Base-by-base conservation (phyloP, 2,888 invertebrate species). In the Bellardia pandia region DNA sequence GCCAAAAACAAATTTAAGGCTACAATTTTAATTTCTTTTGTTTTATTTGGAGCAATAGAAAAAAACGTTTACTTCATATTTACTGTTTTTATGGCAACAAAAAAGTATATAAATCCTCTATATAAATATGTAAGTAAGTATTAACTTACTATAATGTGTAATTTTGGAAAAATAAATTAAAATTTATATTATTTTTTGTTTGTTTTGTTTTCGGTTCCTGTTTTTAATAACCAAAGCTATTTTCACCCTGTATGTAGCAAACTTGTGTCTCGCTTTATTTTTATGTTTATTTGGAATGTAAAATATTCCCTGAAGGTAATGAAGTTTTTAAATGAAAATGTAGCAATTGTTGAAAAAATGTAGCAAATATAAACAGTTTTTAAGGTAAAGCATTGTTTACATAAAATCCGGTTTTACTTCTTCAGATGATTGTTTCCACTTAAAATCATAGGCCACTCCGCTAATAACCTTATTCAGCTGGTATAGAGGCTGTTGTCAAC, bases 241-340 rank as follows among this genome's bases (percentile, higher is more conserved):
- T 16, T 64, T 64, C 37, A 3, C 37, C 37, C 37, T 37, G 5
- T 6, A 37, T 7, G 4, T 40, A n/a, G 64, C 40, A 64, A 16
- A 40, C 16, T 16, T 64, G 9, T 64, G n/a, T 16, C 16, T 42
- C 16, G 42, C n/a, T 33, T 64, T 16, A 2, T 37, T 68, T 23
- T 68, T 45, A 6, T 68, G 23, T 45, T 68, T 68, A 45, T 68
- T 42, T 23, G 33, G 14, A 69, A 33, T 33, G 53, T 3, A 66
- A 66, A 66, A 23, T 37, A 33, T 71, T 5, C 53, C 71, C 53
- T 71, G 4, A 71, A 71, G 71, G 71, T 53, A 53, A 71, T 53
- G 51, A 71, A 51, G 37, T 66, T 71, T 71, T 53, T 69, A 51
- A 69, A 68, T 68, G 23, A 30, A 68, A 68, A 48, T 68, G 45